These are phyloP conservation scores for Silurus lanzhouensis DNA, from an alignment of 2,797 vertebrate species.

Conservation along the genomic window DNA sequence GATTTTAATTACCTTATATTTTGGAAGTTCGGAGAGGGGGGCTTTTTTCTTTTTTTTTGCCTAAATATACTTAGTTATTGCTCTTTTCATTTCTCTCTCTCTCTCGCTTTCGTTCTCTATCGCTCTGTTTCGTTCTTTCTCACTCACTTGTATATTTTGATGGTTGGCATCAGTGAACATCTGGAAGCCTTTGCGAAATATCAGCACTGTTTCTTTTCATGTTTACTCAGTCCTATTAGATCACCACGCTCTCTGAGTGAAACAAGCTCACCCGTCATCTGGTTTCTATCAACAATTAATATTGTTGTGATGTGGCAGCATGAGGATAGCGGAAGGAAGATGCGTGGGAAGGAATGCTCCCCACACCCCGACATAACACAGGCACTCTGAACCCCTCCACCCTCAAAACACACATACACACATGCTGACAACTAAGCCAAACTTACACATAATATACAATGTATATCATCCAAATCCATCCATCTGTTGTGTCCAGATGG, in stretches of 20 bases:
- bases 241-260: slow-evolving; percentile 68
- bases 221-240: slow-evolving; percentile 74
- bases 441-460: slow-evolving; percentile 40
- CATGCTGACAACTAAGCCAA: slow-evolving; percentile 41
- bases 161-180: slow-evolving; percentile 77
- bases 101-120: slow-evolving; percentile 71
- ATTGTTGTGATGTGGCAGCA: slow-evolving; percentile 78
- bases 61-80: slow-evolving; percentile 65
- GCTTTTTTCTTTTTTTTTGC: slow-evolving; percentile 61
- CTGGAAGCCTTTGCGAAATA: slow-evolving; percentile 75
- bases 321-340: slow-evolving; percentile 65
- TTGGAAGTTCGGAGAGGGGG: slow-evolving; percentile 65
- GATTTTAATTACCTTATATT: slow-evolving; percentile 81
- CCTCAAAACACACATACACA: slow-evolving; percentile 23
- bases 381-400: slow-evolving; percentile 36
- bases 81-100: slow-evolving; percentile 57
- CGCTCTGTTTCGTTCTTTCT: slow-evolving; percentile 66
- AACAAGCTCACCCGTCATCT: slow-evolving; percentile 70
- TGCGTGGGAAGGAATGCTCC: slow-evolving; percentile 60
- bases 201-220: slow-evolving; percentile 73
- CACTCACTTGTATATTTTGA: slow-evolving; percentile 71
- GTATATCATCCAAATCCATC: slow-evolving; percentile 52
- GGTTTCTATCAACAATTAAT: slow-evolving; percentile 77
- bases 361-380: slow-evolving; percentile 52
- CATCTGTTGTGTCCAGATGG: slow-evolving; percentile 49